A percentile compares a stretch with the other conserved stretches of the same genome.
These are phyloP conservation scores for Corbicula japonica DNA, from an alignment of 2,888 invertebrate species.

Conservation along the genomic window DNA sequence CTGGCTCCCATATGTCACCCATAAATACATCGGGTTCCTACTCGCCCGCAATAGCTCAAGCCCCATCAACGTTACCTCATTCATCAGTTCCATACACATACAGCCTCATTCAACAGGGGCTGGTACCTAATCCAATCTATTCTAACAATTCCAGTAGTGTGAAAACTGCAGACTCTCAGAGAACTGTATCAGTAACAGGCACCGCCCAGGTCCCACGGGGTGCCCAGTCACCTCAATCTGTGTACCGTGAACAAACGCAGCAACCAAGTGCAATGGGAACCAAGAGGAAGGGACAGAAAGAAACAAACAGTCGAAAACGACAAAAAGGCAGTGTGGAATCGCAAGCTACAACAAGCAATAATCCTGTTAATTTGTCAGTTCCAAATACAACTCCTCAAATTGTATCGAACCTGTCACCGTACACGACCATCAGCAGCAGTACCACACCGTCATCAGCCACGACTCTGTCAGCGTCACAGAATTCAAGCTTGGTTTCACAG, in stretches of 20 bases:
- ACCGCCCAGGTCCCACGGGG: constrained; percentile 62
- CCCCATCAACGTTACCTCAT: constrained; percentile 79
- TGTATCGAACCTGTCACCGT: constrained; percentile 79
- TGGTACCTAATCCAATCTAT: constrained; percentile 87
- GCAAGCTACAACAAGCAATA: constrained; percentile 43
- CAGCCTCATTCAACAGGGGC: constrained; percentile 86
- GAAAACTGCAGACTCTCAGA: constrained; percentile 63
- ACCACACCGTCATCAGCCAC: constrained; percentile 57
- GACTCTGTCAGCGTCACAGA: constrained; percentile 68
- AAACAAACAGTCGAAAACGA: constrained; percentile 72
- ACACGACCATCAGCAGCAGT: constrained; percentile 74
- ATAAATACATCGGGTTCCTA: constrained; percentile 58
- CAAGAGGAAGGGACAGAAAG: constrained; percentile 76
- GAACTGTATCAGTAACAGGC: constrained; percentile 64
- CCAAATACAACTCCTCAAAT: constrained; percentile 82
- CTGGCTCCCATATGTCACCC: constrained; percentile 56
- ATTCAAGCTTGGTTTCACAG: constrained; percentile 87
- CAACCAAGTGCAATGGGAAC: constrained; percentile 60
- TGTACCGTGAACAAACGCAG: constrained; percentile 54
- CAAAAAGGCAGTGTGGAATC: constrained; percentile 66
- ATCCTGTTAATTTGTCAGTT: constrained; percentile 68
- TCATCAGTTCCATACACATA: constrained; percentile 77
- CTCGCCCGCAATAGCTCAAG: constrained; percentile 78
- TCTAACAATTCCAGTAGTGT: constrained; percentile 63
- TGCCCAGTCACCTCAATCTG: constrained; percentile 67